Evolutionary conservation across 2,888 invertebrate genomes (phyloP), one percentile per base, ranked within the genome.

Genomic region (Spisula subtruncata): DNA sequence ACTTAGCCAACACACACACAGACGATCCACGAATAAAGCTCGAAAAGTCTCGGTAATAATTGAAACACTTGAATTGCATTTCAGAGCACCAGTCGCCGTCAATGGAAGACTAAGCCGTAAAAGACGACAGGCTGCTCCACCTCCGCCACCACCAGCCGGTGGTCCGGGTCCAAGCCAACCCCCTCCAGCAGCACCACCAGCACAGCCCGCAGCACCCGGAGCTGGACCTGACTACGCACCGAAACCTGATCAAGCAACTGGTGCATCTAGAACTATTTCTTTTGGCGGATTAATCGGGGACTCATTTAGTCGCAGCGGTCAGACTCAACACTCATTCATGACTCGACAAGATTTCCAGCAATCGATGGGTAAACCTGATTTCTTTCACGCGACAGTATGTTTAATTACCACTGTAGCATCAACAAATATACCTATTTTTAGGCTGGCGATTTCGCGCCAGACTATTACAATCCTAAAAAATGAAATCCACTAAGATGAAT

Each of bases 281-380:
- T 91, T 89, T 32, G 91, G 91, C 6, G 87, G 83, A 12, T 71
- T 91, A 46, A 91, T 91, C 16, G 91, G 91, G 18, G 91, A 91
- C 46, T 91, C 91, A 0, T 91, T 91, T 56, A 84, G 81, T 29
- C 41, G 82, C 5, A 85, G 91, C 0, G 20, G 54, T 1, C 71
- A 81, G 18, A 86, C 83, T 0, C 89, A 91, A 46, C 89, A 83
- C n/a, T 32, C 84, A 18, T 87, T 89, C 54, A 83, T 91, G 32
- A 60, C 85, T 32, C 56, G 75, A 29, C 79, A 75, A 48, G 91
- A 91, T 35, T 87, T 91, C 82, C 81, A 56, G 18, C 88, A 89
- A 35, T 81, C 85, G 51, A 56, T 79, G 32, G 90, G 90, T 90
- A 80, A 75, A 25, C 14, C 16, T 51, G 51, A 51, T 51, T 51